Evolutionary conservation across 2,113 vertebrate species (phyloP), one percentile per base, ranked within the genome.

Genomic region (Caranx melampygus): DNA sequence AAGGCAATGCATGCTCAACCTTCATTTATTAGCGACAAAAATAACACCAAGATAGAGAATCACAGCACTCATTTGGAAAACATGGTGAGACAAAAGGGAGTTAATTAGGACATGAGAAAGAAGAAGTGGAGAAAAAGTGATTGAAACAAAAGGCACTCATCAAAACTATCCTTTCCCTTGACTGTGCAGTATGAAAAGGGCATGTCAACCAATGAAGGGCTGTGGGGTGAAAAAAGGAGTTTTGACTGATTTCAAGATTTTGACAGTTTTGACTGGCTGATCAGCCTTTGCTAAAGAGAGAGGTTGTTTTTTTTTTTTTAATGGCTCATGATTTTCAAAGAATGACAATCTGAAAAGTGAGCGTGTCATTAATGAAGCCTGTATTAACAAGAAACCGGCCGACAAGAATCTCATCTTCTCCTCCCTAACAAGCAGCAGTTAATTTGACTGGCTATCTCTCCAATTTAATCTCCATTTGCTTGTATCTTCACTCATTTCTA

Each of bases 341-440:
- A 75, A 57, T 77, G 84, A 81, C 78, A 73, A 63, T 72, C 71
- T 87, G 86, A 91, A 88, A 88, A 86, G 78, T 78, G 78, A 86
- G 80, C 69, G 2, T 81, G 75, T 89, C 83, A 83, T 88, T 90
- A 90, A 90, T 77, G 81, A 82, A 74, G 71, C 71, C 77, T 37
- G 76, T 68, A 83, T 87, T 89, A 91, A 86, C 77, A 52, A 70
- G 79, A 83, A 86, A 80, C 45, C 67, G n/a, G 72, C 70, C 72
- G 88, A 90, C 82, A 87, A 91, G 87, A 81, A 90, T 94, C 91
- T 91, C 82, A 85, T 92, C 81, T 90, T 72, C 86, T 81, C 89
- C 89, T 89, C 87, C 92, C 89, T 81, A 87, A 90, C 88, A 91
- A 88, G 85, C 86, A 35, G 85, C 77, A 67, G 87, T 84, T 91